phyloP scores from a whole-genome alignment of 2,888 invertebrate genomes.

The Drosophila aldrichi region DNA sequence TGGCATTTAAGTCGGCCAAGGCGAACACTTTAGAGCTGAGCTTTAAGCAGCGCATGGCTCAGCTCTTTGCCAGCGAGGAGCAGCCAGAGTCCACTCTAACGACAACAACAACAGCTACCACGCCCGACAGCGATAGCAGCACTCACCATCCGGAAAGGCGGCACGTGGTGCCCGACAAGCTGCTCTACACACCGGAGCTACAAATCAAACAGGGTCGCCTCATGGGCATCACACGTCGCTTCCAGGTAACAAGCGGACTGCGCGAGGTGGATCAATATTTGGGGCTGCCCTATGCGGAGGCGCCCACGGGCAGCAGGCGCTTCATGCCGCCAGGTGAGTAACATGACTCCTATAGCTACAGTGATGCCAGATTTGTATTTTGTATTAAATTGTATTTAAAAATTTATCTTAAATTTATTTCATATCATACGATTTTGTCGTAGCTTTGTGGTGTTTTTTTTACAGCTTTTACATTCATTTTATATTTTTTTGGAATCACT shows the following conservation, averaged over 20 bases:
- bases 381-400: not conserved
- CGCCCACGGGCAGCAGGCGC: constrained; percentile 90
- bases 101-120: constrained; percentile 14
- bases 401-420: no score
- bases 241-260: constrained; percentile 87
- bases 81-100: constrained; percentile 8
- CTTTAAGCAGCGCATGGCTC: constrained; percentile 65
- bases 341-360: not conserved
- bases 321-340: constrained; percentile 93
- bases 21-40: constrained; percentile 60
- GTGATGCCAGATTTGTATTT: not conserved
- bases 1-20: constrained; percentile 46
- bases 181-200: constrained; percentile 87
- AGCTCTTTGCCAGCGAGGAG: constrained; percentile 59
- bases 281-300: constrained; percentile 93
- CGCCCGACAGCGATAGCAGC: constrained; percentile 24
- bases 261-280: constrained; percentile 90
- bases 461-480: no score
- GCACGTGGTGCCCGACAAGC: constrained; percentile 81
- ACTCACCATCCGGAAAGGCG: constrained; percentile 77
- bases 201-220: constrained; percentile 89
- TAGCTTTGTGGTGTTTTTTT: no score
- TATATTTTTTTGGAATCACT: no score
- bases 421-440: no score
- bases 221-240: constrained; percentile 89